Conservation (phyloP, 2,888 invertebrate genomes). For the Arctia plantaginis region DNA sequence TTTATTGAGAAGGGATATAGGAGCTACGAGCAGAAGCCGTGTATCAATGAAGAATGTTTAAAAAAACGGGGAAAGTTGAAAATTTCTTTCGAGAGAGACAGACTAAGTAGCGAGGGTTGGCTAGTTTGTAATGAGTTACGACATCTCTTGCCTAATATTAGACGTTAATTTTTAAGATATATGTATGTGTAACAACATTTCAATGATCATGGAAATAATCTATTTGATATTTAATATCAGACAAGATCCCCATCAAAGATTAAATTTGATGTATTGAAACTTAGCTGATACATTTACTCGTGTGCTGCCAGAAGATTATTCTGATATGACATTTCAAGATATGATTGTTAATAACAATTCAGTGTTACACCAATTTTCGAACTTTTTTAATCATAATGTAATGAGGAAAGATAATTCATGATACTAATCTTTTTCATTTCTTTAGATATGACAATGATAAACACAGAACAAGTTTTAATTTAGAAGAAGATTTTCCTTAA, state of each 20-base stretch:
- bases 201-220: conserved; percentile 21
- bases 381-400: conserved; percentile 2
- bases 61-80: too few species aligned
- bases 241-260: conserved; percentile 63
- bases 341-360: conserved; percentile 28
- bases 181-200: neutral
- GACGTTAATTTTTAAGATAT: neutral
- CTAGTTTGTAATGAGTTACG: too few species aligned
- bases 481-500: neutral
- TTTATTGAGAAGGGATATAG: too few species aligned
- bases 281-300: conserved; percentile 48
- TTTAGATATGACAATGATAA: neutral
- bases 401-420: neutral
- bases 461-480: neutral
- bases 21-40: too few species aligned
- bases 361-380: neutral
- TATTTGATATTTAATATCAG: conserved; percentile 52
- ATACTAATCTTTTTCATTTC: neutral
- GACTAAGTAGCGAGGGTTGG: too few species aligned
- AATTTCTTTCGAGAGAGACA: too few species aligned
- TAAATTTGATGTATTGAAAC: conserved; percentile 66
- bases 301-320: conserved; percentile 51
- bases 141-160: too few species aligned
- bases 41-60: too few species aligned
- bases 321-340: conserved; percentile 40